Conservation (phyloP, 1,140 invertebrate species). For the Drosophila ironensis region DNA sequence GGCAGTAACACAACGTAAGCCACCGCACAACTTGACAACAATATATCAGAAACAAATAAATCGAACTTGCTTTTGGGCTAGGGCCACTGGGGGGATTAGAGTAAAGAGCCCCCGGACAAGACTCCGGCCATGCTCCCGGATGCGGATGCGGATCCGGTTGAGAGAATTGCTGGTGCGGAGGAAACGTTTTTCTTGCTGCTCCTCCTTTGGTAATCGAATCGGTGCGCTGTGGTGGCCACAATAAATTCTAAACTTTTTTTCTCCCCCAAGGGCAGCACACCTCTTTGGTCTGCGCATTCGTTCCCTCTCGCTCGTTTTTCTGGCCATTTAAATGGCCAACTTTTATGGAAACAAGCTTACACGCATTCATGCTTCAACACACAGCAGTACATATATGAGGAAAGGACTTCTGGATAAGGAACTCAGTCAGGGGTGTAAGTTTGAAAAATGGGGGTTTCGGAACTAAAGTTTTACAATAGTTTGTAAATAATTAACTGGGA, state of each 20-base stretch:
- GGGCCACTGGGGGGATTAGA: constrained; percentile 25
- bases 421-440: background rate
- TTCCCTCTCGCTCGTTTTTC: constrained; percentile 19
- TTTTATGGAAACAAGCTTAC: constrained; percentile 48
- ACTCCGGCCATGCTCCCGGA: constrained; percentile 4
- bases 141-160: constrained; percentile 6
- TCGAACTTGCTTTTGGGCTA: constrained; percentile 11
- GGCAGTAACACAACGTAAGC: constrained; percentile 11
- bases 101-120: constrained; percentile 26
- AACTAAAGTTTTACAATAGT: background rate
- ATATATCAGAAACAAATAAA: constrained; percentile 36
- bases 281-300: constrained; percentile 16
- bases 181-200: constrained; percentile 18
- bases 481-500: too few relatives aligned
- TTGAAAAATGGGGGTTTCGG: background rate
- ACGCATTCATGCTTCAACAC: constrained; percentile 23
- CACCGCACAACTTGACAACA: constrained; percentile 41
- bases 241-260: constrained; percentile 68
- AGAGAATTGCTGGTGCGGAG: background rate
- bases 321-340: constrained; percentile 43
- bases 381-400: constrained; percentile 4
- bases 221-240: constrained; percentile 30
- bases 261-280: constrained; percentile 12
- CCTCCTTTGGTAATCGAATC: constrained; percentile 47
- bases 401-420: constrained; percentile 45